Evolutionary conservation across 1,140 invertebrate species (phyloP), one percentile per base, ranked within the genome.

Genomic region (Drosophila malerkotliana): DNA sequence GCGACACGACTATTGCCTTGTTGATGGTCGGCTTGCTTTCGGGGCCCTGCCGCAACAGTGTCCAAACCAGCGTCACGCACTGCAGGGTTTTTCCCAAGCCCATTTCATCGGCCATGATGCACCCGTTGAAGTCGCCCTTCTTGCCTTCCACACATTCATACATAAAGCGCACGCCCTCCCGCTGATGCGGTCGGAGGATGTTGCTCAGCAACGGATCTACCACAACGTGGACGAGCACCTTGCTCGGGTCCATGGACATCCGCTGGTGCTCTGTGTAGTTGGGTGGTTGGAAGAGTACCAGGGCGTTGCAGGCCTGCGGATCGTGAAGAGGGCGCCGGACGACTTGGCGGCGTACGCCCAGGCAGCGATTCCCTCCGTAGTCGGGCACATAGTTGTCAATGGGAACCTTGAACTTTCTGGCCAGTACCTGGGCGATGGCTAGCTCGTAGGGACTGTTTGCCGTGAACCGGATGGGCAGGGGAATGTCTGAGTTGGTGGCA

Each of bases 51-150:
- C 95, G 94, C 71, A 99, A 92, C 15, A 99, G 92, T 7, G 98
- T 99, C 98, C 98, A 99, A 12, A 99, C 92, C 6, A 99, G 92
- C 1, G 98, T 97, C 67, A 99, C 99, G 92, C 99, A 99, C 91
- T 99, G 99, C 8, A 99, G 92, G 7, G 99, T 99, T 92, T 99
- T 99, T 1, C 99, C 99, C 55, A 90, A 54, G 3, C 97, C 98
- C 98, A 99, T 99, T 94, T 99, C 98, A 93, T 99, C 98, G 28
- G 98, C 98, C 98, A 99, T 99, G 39, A 99, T 99, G 85, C 98
- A 99, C 2, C 98, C 98, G 93, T 95, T 97, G 66, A 96, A 96
- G 77, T 95, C 93, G 68, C 97, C 96, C 69, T 95, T 53, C 63
- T 94, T 93, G 12, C 99, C 99, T 32, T 97, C 99, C 1, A 99